Conservation (phyloP, 2,113 vertebrate species). For the Nesospiza acunhae region DNA sequence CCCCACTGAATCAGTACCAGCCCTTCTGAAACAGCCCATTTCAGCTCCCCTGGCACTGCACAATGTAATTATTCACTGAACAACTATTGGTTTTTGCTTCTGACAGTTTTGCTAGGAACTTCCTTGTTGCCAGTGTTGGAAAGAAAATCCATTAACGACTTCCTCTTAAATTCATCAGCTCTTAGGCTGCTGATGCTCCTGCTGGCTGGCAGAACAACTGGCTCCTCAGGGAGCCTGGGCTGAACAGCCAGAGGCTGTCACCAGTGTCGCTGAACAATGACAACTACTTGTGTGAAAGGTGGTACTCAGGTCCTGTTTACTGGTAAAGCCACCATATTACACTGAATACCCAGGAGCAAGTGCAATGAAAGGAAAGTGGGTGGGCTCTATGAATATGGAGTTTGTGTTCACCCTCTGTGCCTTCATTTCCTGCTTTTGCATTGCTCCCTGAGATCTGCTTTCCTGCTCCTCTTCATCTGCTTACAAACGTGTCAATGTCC, state of each 20-base stretch:
- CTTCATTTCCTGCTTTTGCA: not conserved
- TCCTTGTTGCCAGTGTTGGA: slow-evolving; percentile 7
- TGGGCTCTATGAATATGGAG: not conserved
- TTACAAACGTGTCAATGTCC: not conserved
- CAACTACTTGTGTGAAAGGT: not conserved
- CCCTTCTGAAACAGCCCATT: not conserved
- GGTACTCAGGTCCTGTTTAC: not conserved
- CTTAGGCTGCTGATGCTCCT: not conserved
- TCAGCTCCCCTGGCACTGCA: not conserved
- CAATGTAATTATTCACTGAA: not conserved
- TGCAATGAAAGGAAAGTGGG: not conserved
- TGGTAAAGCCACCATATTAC: not conserved
- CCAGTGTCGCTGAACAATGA: not conserved
- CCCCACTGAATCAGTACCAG: not conserved
- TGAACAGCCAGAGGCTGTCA: not conserved
- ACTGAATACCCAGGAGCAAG: not conserved
- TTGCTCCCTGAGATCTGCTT: not conserved
- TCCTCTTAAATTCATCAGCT: not conserved
- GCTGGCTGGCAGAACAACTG: not conserved
- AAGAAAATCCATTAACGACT: not conserved
- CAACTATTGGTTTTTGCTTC: not conserved
- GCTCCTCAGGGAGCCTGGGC: not conserved
- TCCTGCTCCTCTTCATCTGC: not conserved
- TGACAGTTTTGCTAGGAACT: not conserved
- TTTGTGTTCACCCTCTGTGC: not conserved